Base-by-base conservation (phyloP, 2,888 invertebrate genomes). In the Tetrapedia diversipes region DNA sequence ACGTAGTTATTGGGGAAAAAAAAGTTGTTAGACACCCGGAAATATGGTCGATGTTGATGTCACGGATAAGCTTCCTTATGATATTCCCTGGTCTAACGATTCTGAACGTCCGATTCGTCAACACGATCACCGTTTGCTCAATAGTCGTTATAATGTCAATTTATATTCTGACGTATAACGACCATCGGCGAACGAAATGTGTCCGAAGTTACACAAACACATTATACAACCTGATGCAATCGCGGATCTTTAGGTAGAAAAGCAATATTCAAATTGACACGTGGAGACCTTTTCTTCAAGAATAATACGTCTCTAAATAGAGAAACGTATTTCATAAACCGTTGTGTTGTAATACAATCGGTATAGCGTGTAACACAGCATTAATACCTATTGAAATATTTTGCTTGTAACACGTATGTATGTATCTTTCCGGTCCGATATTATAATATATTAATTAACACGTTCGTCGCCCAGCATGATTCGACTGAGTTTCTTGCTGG, bases 241-340 rank as follows among this genome's bases (percentile, higher is more conserved):
- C n/a, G 34, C 27, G 47, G 27, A 7, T 37, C 56, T 37, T 27
- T 45, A 34, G 51, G 37, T 43, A 22, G 60, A 51, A 60, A 59
- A 53, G 45, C 53, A 47, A 57, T 37, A 45, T 71, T 71, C 64
- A 57, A 71, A 71, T 71, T 56, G 24, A 47, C 69, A 7, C 41
- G 57, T 51, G 43, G 41, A 32, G 41, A 2, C 29, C 24, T 19
- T 54, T 39, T 63, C 49, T 22, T 49, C 14, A 6, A 11, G 56
- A 43, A 43, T 32, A 61, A 61, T 61, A 37, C 53, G 22, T 24
- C 19, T 37, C 34, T 4, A 37, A 37, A 61, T 34, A 59, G 29
- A 37, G 24, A 29, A 61, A 16, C 53, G 53, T 24, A 37, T 61
- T 61, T 69, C 54, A 54, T 47, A 53, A 69, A 69, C 61, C 45